These are phyloP conservation scores for Drosophila miranda DNA, from an alignment of 1,140 invertebrate genomes.

Conservation along the genomic window DNA sequence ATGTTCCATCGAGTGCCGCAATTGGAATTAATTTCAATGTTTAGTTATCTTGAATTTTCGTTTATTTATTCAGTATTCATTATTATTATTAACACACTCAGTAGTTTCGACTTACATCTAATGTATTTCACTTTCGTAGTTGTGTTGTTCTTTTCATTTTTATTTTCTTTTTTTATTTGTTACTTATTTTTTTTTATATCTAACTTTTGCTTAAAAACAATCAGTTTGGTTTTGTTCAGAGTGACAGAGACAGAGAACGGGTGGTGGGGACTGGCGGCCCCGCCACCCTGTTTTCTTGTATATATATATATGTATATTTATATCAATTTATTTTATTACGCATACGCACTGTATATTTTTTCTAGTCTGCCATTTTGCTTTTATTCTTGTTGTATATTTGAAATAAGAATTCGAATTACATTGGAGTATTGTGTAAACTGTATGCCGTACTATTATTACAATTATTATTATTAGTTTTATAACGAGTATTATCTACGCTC, in stretches of 20 bases:
- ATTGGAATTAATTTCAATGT: conserved; percentile 52
- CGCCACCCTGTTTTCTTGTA: conserved; percentile 28
- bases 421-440: conserved; percentile 56
- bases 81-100: conserved; percentile 78
- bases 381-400: conserved; percentile 48
- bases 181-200: conserved; percentile 53
- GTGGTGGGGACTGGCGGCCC: background rate
- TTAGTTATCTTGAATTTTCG: conserved; percentile 33
- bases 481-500: conserved; percentile 5
- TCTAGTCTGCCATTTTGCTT: conserved; percentile 62
- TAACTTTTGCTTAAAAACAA: conserved; percentile 72
- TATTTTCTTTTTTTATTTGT: conserved; percentile 19
- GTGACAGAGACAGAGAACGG: conserved; percentile 48
- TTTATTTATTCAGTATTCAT: conserved; percentile 75
- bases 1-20: conserved; percentile 10
- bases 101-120: conserved; percentile 75
- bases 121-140: conserved; percentile 41
- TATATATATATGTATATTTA: conserved; percentile 22
- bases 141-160: conserved; percentile 9
- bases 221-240: conserved; percentile 72
- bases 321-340: conserved; percentile 65
- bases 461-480: conserved; percentile 23
- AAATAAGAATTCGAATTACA: conserved; percentile 62
- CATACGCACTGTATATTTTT: conserved; percentile 73
- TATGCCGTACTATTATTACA: conserved; percentile 48